Conservation (phyloP, 2,888 invertebrate species). For the Ectobius pallidus region DNA sequence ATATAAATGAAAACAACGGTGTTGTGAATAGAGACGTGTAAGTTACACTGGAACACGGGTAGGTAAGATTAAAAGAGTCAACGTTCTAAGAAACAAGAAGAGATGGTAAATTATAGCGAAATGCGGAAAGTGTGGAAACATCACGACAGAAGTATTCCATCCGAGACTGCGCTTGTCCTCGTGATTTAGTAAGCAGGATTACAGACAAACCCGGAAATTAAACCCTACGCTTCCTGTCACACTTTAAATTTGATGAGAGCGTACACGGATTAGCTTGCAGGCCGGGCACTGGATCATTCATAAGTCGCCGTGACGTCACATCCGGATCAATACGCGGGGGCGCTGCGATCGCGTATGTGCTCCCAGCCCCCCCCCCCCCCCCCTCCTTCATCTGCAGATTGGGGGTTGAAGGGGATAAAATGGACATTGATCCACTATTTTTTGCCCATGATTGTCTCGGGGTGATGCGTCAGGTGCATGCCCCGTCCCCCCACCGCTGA, state of each 20-base stretch:
- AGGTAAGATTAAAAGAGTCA: too few relatives aligned
- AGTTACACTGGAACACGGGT: too few relatives aligned
- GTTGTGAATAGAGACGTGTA: too few relatives aligned
- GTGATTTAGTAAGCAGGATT: too few relatives aligned
- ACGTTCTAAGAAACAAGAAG: too few relatives aligned
- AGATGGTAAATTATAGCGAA: too few relatives aligned
- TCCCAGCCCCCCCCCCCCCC: background rate
- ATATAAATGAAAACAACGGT: too few relatives aligned
- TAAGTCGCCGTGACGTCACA: constrained; percentile 45
- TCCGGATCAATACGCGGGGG: constrained; percentile 44
- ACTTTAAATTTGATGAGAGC: constrained; percentile 18
- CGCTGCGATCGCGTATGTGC: constrained; percentile 34
- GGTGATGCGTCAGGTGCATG: background rate
- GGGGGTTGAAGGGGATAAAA: background rate
- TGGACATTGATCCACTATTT: background rate
- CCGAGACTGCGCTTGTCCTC: too few relatives aligned
- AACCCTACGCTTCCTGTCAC: background rate
- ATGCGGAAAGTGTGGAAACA: too few relatives aligned
- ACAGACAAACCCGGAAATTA: constrained; percentile 1
- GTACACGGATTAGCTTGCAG: constrained; percentile 33
- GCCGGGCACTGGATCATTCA: constrained; percentile 45
- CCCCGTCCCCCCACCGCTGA: too few relatives aligned
- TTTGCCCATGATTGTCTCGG: background rate
- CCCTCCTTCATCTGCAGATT: constrained; percentile 6
- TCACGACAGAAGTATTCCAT: too few relatives aligned